A percentile compares a stretch with the other conserved stretches of the same genome.
phyloP scores from a whole-genome alignment of 2,797 vertebrate genomes.

The Cuculus canorus region DNA sequence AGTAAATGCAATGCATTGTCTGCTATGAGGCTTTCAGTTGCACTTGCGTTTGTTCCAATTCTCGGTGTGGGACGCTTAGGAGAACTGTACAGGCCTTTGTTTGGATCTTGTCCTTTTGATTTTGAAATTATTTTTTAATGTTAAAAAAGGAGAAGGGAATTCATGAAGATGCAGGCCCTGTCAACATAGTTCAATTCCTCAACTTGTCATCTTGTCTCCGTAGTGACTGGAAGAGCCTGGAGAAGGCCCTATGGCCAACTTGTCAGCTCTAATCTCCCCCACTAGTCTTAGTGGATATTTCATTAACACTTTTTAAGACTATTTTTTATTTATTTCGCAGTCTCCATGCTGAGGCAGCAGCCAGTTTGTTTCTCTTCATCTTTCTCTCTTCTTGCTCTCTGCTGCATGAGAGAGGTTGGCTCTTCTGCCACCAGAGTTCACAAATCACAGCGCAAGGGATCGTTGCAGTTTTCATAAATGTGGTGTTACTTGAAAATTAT shows the following conservation, averaged over 20 bases:
- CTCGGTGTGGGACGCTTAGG: background rate
- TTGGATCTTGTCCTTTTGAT: background rate
- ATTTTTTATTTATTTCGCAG: conserved; percentile 39
- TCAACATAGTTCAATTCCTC: conserved; percentile 59
- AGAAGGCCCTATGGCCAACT: conserved; percentile 68
- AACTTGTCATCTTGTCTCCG: conserved; percentile 52
- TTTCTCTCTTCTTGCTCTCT: conserved; percentile 11
- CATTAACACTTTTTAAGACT: conserved; percentile 53
- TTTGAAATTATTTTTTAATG: background rate
- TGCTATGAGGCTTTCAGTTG: background rate
- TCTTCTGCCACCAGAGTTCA: conserved; percentile 22
- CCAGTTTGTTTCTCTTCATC: conserved; percentile 45
- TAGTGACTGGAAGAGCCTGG: conserved; percentile 44
- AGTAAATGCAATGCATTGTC: background rate
- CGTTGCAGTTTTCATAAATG: conserved; percentile 52
- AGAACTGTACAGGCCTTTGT: background rate
- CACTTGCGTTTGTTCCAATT: background rate
- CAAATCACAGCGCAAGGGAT: conserved; percentile 7
- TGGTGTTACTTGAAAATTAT: conserved; percentile 24
- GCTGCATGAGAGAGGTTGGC: conserved; percentile 22
- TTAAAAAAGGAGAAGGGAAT: background rate
- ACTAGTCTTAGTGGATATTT: conserved; percentile 48
- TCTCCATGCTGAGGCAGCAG: conserved; percentile 63
- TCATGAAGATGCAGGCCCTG: conserved; percentile 14
- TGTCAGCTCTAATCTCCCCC: conserved; percentile 73